Conservation (phyloP, 2,888 invertebrate species). For the Baccha elongata region DNA sequence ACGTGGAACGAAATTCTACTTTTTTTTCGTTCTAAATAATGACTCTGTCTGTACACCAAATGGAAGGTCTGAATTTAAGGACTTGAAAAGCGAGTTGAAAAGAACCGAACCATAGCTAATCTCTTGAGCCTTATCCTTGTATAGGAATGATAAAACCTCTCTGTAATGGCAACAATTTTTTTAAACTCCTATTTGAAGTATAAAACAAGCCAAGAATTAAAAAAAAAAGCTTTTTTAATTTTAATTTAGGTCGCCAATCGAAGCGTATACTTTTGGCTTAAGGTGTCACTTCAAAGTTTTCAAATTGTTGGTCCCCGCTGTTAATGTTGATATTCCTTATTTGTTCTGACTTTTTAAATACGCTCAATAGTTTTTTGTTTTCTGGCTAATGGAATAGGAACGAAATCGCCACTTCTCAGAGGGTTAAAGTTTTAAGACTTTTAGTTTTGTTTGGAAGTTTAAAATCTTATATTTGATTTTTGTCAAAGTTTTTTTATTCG, state of each 20-base stretch:
- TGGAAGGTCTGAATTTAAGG: not conserved
- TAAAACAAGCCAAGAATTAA: not conserved
- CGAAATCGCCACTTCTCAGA: too few species aligned
- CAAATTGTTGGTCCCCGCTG: constrained; percentile 3
- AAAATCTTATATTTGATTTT: constrained; percentile 44
- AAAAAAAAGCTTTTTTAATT: not conserved
- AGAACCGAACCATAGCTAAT: not conserved
- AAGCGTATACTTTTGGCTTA: not conserved
- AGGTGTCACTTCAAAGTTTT: constrained; percentile 34
- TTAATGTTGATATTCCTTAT: constrained; percentile 37
- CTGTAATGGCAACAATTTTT: too few species aligned
- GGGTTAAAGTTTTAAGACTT: constrained; percentile 11
- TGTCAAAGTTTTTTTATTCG: constrained; percentile 10
- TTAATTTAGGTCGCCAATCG: constrained; percentile 17
- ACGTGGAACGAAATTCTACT: not conserved
- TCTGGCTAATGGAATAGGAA: constrained; percentile 13
- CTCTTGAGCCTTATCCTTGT: not conserved
- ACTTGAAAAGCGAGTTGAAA: not conserved
- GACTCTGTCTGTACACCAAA: not conserved
- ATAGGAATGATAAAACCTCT: not conserved
- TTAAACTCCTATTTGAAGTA: too few species aligned
- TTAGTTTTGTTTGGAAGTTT: constrained; percentile 4
- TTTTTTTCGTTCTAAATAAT: not conserved
- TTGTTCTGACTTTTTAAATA: not conserved
- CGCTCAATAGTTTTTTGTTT: constrained; percentile 19